Evolutionary conservation across 2,113 vertebrate genomes (phyloP).

Genomic region (Nibea albiflora): DNA sequence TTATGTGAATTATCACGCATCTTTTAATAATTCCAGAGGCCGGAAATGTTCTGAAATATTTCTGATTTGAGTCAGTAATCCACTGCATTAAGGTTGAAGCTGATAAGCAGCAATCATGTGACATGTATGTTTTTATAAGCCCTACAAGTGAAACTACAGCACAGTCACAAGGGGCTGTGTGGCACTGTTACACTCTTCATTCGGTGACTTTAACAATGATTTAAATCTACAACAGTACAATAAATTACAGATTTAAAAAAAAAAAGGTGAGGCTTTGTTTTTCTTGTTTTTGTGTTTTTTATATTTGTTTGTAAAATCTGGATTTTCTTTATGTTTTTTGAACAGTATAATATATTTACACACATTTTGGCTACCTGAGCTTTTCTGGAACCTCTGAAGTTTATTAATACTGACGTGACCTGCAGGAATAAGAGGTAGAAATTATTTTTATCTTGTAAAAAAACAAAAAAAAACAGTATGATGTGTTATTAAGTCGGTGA

Average conservation of each 20-base stretch:
- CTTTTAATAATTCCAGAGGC: not conserved
- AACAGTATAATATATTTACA: too few relatives aligned
- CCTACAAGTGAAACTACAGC: not conserved
- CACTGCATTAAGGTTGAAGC: not conserved
- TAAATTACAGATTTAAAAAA: not conserved
- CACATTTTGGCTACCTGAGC: not conserved
- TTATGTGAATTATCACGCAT: not conserved
- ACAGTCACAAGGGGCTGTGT: not conserved
- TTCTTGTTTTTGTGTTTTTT: fast-evolving
- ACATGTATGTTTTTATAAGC: not conserved
- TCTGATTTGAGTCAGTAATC: not conserved
- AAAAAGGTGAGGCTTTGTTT: not conserved
- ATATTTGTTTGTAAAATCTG: not conserved
- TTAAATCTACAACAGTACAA: not conserved
- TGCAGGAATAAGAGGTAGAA: not conserved
- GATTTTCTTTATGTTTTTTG: not conserved
- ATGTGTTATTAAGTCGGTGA: not conserved
- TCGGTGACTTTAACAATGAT: not conserved
- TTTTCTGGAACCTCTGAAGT: not conserved
- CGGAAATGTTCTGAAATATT: not conserved
- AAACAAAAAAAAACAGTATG: not conserved
- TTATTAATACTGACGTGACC: not conserved
- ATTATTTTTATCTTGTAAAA: not conserved
- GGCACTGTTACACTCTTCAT: not conserved
- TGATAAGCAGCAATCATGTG: not conserved